Evolutionary conservation across 2,113 vertebrate genomes (phyloP), one percentile per base, ranked within the genome.

Genomic region (Odobenus rosmarus): DNA sequence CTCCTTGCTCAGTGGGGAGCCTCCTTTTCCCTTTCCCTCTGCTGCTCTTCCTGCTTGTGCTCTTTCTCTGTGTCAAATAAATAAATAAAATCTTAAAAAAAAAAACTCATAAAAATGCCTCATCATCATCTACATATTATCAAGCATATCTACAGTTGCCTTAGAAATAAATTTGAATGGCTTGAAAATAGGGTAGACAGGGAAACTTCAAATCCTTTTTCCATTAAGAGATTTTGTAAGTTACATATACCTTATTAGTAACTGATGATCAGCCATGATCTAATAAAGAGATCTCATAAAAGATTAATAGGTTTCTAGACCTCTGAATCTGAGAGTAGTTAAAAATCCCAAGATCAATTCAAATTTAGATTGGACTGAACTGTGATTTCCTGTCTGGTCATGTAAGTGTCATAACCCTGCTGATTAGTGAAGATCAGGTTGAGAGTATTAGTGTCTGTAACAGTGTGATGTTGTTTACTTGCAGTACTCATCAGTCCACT

Each of bases 81-180:
- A 53, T 53, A 53, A 33, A 33, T 67, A 64, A 64, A 64, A 64
- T 33, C 31, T 33, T 64, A 0, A 15, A 64, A 64, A 64, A 31
- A 62, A 64, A 64, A 64, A 64, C 49, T 87, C 23, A 51, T 88
- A 59, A 87, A 71, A 96, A 24, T 59, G 46, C 7, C 46, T 95
- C 57, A 3, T 76, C 3, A 49, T 69, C 5, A 23, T 36, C 36
- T 95, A 15, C 11, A 19, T 88, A 90, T 82, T 94, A 39, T 93
- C 14, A 61, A 83, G 7, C 39, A 28, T 76, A 87, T 85, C 61
- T 76, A 46, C 51, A 46, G 2, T 93, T 46, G 57, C n/a, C 19
- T 92, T 92, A 72, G 74, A 94, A 90, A 86, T 89, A 33, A 72
- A 49, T 95, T 95, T 90, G 61, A 95, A 89, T 89, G 71, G 26